Base-by-base conservation (phyloP, 2,888 invertebrate genomes). In the Coelinius sp. region DNA sequence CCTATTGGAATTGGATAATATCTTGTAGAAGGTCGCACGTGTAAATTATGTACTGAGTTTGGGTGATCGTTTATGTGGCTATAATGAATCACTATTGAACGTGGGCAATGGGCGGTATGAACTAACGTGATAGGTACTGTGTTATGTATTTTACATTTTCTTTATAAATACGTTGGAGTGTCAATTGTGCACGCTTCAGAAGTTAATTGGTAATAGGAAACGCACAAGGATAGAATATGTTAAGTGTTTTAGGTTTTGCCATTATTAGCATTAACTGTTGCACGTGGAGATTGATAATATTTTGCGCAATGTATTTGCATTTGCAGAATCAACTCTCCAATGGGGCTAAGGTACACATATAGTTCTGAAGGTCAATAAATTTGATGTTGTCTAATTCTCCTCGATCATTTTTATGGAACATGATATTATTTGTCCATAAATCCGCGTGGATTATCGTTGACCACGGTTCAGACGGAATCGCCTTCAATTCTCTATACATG, bases 61-160 rank as follows among this genome's bases (percentile, higher is more conserved):
- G 27, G 59, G 59, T 35, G 22, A 7, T 59, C 7, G 35, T 12
- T n/a, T 27, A 24, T 53, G 25, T 27, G 25, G 24, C 17, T 20
- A 52, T 24, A 63, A 63, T 63, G 63, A 63, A 63, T 63, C 63
- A 63, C 59, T 59, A 59, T 63, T 41, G 41, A 41, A 63, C 63
- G 63, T 63, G 63, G 63, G 63, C 63, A 63, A n/a, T 31, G 31
- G 59, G 17, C 59, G 59, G n/a, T 35, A n/a, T 31, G 35, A 35
- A 59, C 59, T 35, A 59, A 59, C 27, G 25, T 10, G 24, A 56
- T 27, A 64, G 31, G 44, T 41, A 20, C 20, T 53, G 17, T 44
- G 8, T 35, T 64, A 44, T 63, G 52, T 49, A 64, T 67, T 27
- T 38, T 1, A 14, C 3, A 41, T 59, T 59, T 41, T 67, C 27